A percentile compares a stretch with the other conserved stretches of the same genome.
Evolutionary conservation across 2,797 vertebrate species (phyloP).

Genomic region (Rhinoraja longicauda): DNA sequence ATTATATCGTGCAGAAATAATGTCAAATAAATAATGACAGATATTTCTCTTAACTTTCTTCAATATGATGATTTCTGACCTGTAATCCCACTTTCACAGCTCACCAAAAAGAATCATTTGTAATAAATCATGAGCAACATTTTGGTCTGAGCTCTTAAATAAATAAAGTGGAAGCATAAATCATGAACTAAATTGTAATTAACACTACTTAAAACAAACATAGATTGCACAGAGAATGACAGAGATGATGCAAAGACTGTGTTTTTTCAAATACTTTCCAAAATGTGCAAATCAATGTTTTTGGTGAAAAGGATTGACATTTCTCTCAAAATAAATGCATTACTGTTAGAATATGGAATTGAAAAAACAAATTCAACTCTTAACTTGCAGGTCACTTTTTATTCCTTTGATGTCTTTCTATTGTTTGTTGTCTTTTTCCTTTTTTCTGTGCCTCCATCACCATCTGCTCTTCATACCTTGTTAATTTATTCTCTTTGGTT

Average conservation of each 20-base stretch:
- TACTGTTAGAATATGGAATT: neutral
- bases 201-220: neutral
- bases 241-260: no score
- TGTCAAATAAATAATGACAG: neutral
- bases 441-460: neutral
- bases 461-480: neutral
- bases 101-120: constrained; percentile 27
- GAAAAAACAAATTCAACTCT: neutral
- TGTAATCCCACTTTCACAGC: neutral
- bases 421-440: neutral
- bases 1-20: neutral
- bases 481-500: neutral
- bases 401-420: neutral
- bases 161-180: constrained; percentile 18
- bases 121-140: constrained; percentile 8
- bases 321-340: neutral
- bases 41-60: neutral
- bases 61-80: neutral
- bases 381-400: neutral
- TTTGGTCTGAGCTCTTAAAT: constrained; percentile 12
- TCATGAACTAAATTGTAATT: constrained; percentile 31
- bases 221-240: no score
- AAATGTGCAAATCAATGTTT: neutral
- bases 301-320: neutral
- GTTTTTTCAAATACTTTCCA: no score